A percentile compares a stretch with the other conserved stretches of the same genome.
These are phyloP conservation scores for Drosophila tanythrix DNA, from an alignment of 2,888 invertebrate genomes.

Conservation along the genomic window DNA sequence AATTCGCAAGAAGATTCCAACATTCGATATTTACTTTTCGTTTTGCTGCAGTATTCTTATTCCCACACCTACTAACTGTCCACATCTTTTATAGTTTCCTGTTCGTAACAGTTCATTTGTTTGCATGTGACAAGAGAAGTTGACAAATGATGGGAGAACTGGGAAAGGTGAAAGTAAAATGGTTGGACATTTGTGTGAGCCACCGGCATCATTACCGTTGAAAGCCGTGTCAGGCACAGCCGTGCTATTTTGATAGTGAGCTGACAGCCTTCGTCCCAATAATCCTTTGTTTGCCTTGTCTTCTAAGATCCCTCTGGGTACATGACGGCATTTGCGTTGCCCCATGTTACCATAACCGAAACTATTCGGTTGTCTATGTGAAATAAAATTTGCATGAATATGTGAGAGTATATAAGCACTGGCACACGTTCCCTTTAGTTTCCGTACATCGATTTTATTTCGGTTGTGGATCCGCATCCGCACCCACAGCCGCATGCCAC, in stretches of 20 bases:
- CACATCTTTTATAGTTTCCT: background rate
- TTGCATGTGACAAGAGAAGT: slow-evolving; percentile 19
- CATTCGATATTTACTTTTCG: background rate
- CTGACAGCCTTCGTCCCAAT: slow-evolving; percentile 42
- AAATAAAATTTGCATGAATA: slow-evolving; percentile 37
- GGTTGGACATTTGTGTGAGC: slow-evolving; percentile 41
- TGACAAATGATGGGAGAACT: slow-evolving; percentile 68
- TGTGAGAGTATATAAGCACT: slow-evolving; percentile 19
- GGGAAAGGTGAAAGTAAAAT: slow-evolving; percentile 5
- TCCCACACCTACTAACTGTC: slow-evolving; percentile 11
- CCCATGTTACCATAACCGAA: slow-evolving; percentile 9
- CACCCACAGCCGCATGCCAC: slow-evolving; percentile 6
- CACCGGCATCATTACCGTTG: slow-evolving; percentile 41
- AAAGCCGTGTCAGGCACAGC: slow-evolving; percentile 47
- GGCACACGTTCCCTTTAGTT: slow-evolving; percentile 4
- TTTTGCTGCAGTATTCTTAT: background rate
- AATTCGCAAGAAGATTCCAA: background rate
- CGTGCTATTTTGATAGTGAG: slow-evolving; percentile 42
- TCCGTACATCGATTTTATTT: background rate
- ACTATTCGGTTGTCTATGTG: slow-evolving; percentile 40
- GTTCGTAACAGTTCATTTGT: slow-evolving; percentile 22
- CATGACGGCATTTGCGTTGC: slow-evolving; percentile 1
- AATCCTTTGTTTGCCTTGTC: slow-evolving; percentile 39
- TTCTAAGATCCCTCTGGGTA: slow-evolving; percentile 4
- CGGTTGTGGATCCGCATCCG: slow-evolving; percentile 8